Evolutionary conservation across 2,797 vertebrate genomes (phyloP).

Genomic region (Meriones psammophilus): DNA sequence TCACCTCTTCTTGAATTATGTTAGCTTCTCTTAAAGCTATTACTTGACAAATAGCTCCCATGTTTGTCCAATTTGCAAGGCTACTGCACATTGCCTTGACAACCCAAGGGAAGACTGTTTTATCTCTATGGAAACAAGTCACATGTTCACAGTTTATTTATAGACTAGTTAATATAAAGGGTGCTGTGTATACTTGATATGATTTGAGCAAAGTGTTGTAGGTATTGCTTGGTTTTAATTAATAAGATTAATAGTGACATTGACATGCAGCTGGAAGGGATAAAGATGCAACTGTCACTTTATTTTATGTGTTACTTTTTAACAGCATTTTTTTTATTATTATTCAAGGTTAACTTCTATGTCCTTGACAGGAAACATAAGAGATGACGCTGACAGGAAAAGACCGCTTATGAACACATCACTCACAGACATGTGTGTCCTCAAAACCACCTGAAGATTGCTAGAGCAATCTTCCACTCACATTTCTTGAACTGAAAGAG

Average conservation of each 20-base stretch:
- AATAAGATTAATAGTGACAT: constrained; percentile 76
- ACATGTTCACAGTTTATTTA: constrained; percentile 85
- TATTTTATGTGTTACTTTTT: constrained; percentile 75
- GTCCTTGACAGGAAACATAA: constrained; percentile 61
- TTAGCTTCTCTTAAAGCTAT: constrained; percentile 64
- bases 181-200: constrained; percentile 43
- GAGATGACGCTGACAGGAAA: constrained; percentile 60
- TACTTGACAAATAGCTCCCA: constrained; percentile 74
- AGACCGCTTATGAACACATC: constrained; percentile 61
- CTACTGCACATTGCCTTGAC: constrained; percentile 84
- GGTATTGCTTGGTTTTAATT: constrained; percentile 80
- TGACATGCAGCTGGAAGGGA: constrained; percentile 67
- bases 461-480: neutral
- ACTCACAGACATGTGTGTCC: constrained; percentile 48
- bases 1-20: constrained; percentile 61
- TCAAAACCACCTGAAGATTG: neutral
- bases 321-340: constrained; percentile 53
- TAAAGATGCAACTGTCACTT: constrained; percentile 77
- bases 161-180: constrained; percentile 79
- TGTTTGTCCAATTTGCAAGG: constrained; percentile 80
- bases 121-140: constrained; percentile 87
- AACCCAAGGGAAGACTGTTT: constrained; percentile 82
- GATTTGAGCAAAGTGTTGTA: constrained; percentile 67
- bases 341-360: constrained; percentile 72
- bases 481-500: neutral